Conservation (phyloP, 2,113 vertebrate species). For the Erpornis zantholeuca region DNA sequence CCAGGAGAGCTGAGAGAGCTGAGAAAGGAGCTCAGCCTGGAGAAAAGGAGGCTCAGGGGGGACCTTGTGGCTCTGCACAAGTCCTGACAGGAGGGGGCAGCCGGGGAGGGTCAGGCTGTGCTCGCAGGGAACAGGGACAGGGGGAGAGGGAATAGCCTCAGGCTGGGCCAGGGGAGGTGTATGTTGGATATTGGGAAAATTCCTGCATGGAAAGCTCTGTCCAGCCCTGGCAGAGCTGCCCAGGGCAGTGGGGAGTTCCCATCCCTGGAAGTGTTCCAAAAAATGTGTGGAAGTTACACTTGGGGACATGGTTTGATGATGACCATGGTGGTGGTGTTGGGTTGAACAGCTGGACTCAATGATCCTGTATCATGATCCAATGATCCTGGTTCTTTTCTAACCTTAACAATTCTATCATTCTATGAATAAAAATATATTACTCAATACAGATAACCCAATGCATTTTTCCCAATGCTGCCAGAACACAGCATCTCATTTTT, state of each 20-base stretch:
- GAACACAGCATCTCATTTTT: neutral
- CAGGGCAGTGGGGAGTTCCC: neutral
- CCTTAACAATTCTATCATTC: neutral
- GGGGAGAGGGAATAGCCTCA: neutral
- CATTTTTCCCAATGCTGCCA: neutral
- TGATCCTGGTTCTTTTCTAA: neutral
- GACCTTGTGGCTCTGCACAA: neutral
- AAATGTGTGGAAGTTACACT: neutral
- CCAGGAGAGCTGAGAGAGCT: neutral
- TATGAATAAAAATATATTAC: neutral
- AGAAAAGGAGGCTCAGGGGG: neutral
- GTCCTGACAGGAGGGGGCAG: neutral
- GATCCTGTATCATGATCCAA: neutral
- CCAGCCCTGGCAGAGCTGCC: neutral
- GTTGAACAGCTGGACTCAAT: neutral
- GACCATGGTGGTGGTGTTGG: neutral
- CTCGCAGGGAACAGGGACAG: neutral
- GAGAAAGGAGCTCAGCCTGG: neutral
- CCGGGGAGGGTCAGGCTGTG: neutral
- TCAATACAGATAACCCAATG: neutral
- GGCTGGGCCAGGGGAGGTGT: neutral
- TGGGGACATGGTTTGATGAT: neutral
- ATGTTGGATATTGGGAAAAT: neutral
- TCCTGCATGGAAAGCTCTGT: neutral
- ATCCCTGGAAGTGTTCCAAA: neutral